Evolutionary conservation across 2,888 invertebrate species (phyloP), one percentile per base, ranked within the genome.

Genomic region (Nomada ruficornis): DNA sequence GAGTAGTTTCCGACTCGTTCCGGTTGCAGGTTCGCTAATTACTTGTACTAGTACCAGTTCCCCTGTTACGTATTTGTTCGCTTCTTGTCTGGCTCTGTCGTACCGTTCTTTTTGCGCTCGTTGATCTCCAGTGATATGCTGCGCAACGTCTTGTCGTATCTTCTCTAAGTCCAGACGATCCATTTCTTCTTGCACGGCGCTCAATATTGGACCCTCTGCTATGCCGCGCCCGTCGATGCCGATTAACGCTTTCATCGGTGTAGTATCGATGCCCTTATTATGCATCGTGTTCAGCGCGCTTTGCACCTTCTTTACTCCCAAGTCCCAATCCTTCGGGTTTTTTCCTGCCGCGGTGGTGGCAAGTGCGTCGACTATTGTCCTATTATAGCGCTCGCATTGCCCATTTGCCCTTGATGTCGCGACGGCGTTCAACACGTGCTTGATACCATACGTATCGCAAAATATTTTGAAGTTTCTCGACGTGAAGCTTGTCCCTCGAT

Each of bases 71-170:
- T 70, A 70, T 36, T 18, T 59, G 13, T 20, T 50, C 1, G 60
- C 50, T n/a, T 60, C 70, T 2, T 18, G 15, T 23, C 57, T 42
- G 18, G 23, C 20, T 2, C 57, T 44, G 20, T 78, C 68, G 20
- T 72, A 72, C 0, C 67, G 42, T 23, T 71, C 52, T 9, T 77
- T 71, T 3, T 77, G 71, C 15, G n/a, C 18, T 0, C 2, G 26
- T 1, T 76, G 62, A 0, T 52, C 50, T 23, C 47, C 15, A 3
- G 54, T 7, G 2, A 76, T 63, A 2, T 69, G 63, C 3, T 44
- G 2, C 0, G 18, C 11, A 0, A 76, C 63, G 0, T 68, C 54
- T 2, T n/a, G 0, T 3, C 47, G 54, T 15, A 69, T 2, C 13
- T 62, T 57, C 0, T 15, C 0, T 9, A 47, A 23, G 47, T 64